Conservation (phyloP, 2,888 invertebrate genomes). For the Lottia scabra region DNA sequence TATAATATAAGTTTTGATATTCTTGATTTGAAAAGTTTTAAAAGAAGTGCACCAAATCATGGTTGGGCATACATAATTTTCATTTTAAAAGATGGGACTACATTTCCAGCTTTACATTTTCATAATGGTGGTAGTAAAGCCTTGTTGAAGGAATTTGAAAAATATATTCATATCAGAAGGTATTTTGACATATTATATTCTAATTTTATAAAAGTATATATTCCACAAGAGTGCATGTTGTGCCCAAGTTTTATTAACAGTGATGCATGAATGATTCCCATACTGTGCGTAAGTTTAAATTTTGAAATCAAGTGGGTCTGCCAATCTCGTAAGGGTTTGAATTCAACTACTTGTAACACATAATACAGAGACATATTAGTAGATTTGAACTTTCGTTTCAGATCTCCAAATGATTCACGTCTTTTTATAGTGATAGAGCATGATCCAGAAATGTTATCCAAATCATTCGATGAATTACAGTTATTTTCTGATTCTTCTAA, state of each 20-base stretch:
- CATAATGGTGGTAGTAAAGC: conserved; percentile 88
- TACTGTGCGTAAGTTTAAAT: no score
- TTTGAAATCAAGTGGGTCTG: no score
- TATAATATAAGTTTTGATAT: conserved; percentile 71
- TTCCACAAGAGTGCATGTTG: no score
- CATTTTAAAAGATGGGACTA: conserved; percentile 79
- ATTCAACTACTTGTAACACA: no score
- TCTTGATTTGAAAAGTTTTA: conserved; percentile 77
- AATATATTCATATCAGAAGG: conserved; percentile 75
- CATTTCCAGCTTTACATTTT: conserved; percentile 86
- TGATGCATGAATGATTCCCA: no score
- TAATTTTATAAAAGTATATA: no score
- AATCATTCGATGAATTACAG: conserved; percentile 89
- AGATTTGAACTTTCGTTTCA: conserved; percentile 60
- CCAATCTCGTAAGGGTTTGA: no score
- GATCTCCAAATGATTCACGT: conserved; percentile 80
- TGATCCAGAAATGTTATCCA: conserved; percentile 75
- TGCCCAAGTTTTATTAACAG: no score
- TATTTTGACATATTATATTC: no score
- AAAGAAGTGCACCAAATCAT: conserved; percentile 64
- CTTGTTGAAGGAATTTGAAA: conserved; percentile 73
- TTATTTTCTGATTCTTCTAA: conserved; percentile 77
- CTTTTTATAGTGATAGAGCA: conserved; percentile 78
- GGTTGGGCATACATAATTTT: conserved; percentile 71
- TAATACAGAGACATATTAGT: no score